Base-by-base conservation (phyloP, 2,888 invertebrate species). In the Monopis laevigella region DNA sequence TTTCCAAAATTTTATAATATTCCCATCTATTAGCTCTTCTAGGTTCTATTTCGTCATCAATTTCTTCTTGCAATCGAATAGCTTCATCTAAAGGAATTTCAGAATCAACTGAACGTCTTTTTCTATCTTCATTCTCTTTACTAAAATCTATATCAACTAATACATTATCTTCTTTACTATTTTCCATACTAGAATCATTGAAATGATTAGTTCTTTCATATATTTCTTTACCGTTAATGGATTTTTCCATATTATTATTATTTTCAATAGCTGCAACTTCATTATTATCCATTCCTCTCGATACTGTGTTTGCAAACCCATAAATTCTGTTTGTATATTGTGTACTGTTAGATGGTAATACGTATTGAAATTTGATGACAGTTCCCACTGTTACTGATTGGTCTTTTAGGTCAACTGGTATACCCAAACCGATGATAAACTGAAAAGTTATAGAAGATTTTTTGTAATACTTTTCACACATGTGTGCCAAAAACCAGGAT, bases 291-390 rank as follows among this genome's bases (percentile, higher is more conserved):
- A 77, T 78, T 39, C 74, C 75, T 53, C 78, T 65, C 2, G 74
- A 71, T 2, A 78, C 59, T 2, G 77, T 77, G 5, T 63, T 59
- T 8, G 59, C 71, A 36, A 77, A 80, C 1, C 78, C 78, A 42
- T 72, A 77, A 35, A 77, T 78, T 52, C 80, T 67, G 42, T 75
- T 73, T 2, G 84, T 85, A 49, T 84, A 85, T 55, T 82, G 77
- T 1, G 83, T 65, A 49, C 84, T 83, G 54, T 88, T 88, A 41
- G 83, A 84, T 4, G 88, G 88, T 45, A 88, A 62, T 46, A 83
- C 74, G 62, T 87, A 88, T 60, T 86, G 87, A 46, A 87, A 85
- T 61, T 88, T 88, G 18, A 87, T 81, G 12, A 87, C 87, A 7
- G 84, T 83, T 1, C 88, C 88, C 24, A 86, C 77, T 10, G 86